Base-by-base conservation (phyloP, 2,888 invertebrate species). In the Pyrrhosoma nymphula region DNA sequence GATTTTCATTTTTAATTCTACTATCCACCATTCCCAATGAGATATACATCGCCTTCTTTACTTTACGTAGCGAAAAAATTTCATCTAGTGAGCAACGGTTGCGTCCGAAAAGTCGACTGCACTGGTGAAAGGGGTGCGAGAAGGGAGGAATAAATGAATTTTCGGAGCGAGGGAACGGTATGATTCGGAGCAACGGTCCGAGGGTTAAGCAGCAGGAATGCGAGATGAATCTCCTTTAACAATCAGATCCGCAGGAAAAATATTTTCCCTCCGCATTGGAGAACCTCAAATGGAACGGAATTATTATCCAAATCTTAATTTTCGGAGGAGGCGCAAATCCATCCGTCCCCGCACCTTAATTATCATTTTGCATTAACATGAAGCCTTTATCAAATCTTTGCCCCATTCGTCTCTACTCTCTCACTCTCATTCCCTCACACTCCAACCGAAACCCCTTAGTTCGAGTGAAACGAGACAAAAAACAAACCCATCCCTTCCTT, bases 291-390 rank as follows among this genome's bases (percentile, higher is more conserved):
- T 82, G 82, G 82, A 82, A 82, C 26, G 82, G 82, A 82, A 82
- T 82, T 82, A 82, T 82, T 82, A 82, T 35, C 82, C 82, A 82
- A 82, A 82, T 82, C 82, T 82, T 82, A 82, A 82, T 82, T 82
- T 35, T 60, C 60, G 30, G 82, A 82, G 30, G 82, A 82, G 82
- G 82, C 82, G 82, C 82, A 82, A 82, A 82, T 82, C 82, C 82
- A 82, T 82, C 82, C 82, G 35, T 82, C 82, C 82, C 82, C 16
- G 18, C 16, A 12, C 82, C 82, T 82, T 82, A 82, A 82, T 82
- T 82, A 82, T 82, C 82, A 82, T 82, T 82, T 82, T 82, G 82
- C 82, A 82, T 82, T 82, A 82, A 82, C 82, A 82, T 14, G 82
- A 35, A 82, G 18, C 82, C 82, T 23, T 82, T 82, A 82, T 82